These are phyloP conservation scores for Ophion costatus DNA, from an alignment of 2,888 invertebrate genomes.

Conservation along the genomic window DNA sequence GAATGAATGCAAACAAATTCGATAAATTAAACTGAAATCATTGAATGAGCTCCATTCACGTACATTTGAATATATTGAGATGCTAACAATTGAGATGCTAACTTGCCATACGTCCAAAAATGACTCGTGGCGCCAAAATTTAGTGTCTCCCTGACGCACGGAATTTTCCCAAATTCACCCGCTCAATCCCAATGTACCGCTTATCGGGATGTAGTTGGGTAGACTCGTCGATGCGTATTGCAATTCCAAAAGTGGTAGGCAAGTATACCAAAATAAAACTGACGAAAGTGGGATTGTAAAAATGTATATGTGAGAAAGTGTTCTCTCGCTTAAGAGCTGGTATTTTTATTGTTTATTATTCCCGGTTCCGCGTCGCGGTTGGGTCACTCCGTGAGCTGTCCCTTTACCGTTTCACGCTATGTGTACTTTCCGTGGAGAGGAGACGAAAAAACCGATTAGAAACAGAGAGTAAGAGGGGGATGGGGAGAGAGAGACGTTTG, in stretches of 20 bases:
- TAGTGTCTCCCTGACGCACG: no score
- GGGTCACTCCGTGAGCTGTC: conserved; percentile 10
- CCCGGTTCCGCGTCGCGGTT: conserved; percentile 24
- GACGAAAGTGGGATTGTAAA: background rate
- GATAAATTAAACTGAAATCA: no score
- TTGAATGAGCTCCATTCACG: no score
- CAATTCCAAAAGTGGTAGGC: background rate
- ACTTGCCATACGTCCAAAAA: no score
- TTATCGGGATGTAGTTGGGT: no score
- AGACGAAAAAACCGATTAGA: background rate
- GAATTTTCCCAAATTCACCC: no score
- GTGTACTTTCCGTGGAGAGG: background rate
- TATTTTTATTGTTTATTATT: conserved; percentile 31
- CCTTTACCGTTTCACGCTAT: conserved; percentile 24
- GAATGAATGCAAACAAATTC: no score
- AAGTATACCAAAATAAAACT: background rate
- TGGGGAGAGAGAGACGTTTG: conserved; percentile 36
- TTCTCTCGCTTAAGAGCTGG: background rate
- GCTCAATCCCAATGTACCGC: no score
- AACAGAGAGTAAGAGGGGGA: background rate
- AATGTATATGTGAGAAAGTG: conserved; percentile 9
- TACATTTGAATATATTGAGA: no score
- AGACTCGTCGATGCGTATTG: conserved; percentile 53
- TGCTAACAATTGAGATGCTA: no score
- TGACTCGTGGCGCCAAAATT: no score